Evolutionary conservation across 2,797 vertebrate genomes (phyloP), one percentile per base, ranked within the genome.

Genomic region (Spheniscus humboldti): DNA sequence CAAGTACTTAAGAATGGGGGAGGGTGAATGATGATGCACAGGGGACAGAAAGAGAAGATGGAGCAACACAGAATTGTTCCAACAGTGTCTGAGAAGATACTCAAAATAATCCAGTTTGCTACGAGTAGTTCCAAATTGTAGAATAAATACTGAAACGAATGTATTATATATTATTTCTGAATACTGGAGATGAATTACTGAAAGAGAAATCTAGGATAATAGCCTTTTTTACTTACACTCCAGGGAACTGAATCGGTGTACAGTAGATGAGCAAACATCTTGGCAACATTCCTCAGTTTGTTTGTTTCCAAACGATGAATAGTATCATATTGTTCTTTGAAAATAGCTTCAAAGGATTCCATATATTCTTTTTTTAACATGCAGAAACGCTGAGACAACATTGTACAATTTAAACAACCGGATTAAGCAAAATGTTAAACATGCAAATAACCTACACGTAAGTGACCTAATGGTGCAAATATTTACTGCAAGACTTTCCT

Each of bases 291-390:
- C 94, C 99, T 98, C 92, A 99, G 97, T 94, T 99, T 99, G 98
- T 99, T 99, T 48, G 99, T 99, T 98, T 99, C 99, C 95, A 99
- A 98, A 20, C 99, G 98, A 97, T 99, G 99, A 94, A 99, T 99
- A 11, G 99, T 99, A 33, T 99, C 99, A 7, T 99, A 99, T 39
- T 99, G 99, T 82, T 99, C 99, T 47, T 99, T 98, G 95, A 99
- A 99, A 98, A 99, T 99, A 53, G 97, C 98, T 98, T 99, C 99
- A 94, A 99, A 99, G 75, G 99, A 98, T 97, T 99, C 99, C 99
- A 99, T 99, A 85, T 99, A 99, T 94, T 99, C 99, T 82, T 99
- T 99, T 98, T 99, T 99, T 93, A 99, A 97, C 97, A 99, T 97
- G 91, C 99, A 99, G 98, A 99, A 99, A 94, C 99, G 98, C 99